Evolutionary conservation across 92 coral and sea anemone genomes (phyloP).

Genomic region (Parazoanthus darwini): DNA sequence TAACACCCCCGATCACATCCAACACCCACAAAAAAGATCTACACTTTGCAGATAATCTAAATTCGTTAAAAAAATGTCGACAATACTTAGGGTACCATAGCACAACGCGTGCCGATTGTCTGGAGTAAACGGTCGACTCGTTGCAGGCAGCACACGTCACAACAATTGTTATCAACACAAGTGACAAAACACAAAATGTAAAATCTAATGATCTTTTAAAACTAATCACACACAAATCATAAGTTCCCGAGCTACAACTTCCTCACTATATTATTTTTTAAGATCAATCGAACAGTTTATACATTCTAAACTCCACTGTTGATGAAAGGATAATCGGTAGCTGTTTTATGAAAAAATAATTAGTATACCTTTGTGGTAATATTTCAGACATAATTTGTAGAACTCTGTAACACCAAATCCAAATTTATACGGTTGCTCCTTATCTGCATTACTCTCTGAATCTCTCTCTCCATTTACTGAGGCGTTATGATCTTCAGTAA

Average conservation of each 20-base stretch:
- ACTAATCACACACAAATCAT: background rate
- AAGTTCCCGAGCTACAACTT: background rate
- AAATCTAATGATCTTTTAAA: background rate
- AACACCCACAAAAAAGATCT: background rate
- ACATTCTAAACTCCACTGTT: background rate
- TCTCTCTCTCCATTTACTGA: conserved; percentile 44
- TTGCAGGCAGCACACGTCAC: conserved; percentile 6
- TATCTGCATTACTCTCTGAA: conserved; percentile 44
- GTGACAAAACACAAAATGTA: background rate
- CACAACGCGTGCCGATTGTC: background rate
- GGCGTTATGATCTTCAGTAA: conserved; percentile 77
- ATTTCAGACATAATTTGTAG: conserved; percentile 86
- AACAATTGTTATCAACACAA: background rate
- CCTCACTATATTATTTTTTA: background rate
- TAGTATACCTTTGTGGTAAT: conserved; percentile 87
- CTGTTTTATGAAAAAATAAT: background rate
- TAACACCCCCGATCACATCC: background rate
- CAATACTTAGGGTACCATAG: no score
- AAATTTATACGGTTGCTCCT: conserved; percentile 73
- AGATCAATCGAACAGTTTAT: background rate
- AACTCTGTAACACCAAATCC: conserved; percentile 85
- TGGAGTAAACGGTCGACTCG: no score
- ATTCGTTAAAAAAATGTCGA: background rate
- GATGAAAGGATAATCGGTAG: background rate
- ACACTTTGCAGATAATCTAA: background rate